Conservation (phyloP, 2,888 invertebrate genomes). For the Pseudolycoriella hygida region DNA sequence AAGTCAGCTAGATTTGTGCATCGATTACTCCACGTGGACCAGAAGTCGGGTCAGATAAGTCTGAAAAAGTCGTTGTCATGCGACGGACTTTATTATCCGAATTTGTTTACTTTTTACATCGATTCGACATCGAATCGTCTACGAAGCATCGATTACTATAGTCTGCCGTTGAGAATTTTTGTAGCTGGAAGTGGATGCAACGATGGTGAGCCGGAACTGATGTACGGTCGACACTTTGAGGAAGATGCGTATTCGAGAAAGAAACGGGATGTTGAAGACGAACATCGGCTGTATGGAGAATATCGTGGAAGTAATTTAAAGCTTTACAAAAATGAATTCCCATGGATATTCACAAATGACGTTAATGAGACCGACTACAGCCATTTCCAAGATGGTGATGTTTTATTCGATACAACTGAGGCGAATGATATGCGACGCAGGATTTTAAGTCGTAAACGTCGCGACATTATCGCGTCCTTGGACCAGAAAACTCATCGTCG, state of each 20-base stretch:
- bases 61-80: slow-evolving; percentile 54
- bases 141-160: slow-evolving; percentile 67
- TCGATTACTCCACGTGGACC: slow-evolving; percentile 56
- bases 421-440: slow-evolving; percentile 31
- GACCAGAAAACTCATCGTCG: slow-evolving; percentile 45
- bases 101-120: slow-evolving; percentile 69
- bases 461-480: slow-evolving; percentile 30
- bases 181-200: slow-evolving; percentile 47
- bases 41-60: slow-evolving; percentile 55
- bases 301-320: slow-evolving; percentile 13
- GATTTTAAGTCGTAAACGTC: slow-evolving; percentile 33
- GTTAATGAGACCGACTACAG: slow-evolving; percentile 14
- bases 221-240: slow-evolving; percentile 31
- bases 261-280: slow-evolving; percentile 17
- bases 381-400: slow-evolving; percentile 31
- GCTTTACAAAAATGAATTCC: slow-evolving; percentile 8
- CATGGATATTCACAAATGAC: slow-evolving; percentile 7
- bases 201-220: slow-evolving; percentile 38
- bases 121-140: slow-evolving; percentile 68
- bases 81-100: slow-evolving; percentile 66
- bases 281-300: slow-evolving; percentile 26
- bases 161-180: slow-evolving; percentile 56
- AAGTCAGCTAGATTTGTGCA: slow-evolving; percentile 70
- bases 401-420: slow-evolving; percentile 35
- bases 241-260: slow-evolving; percentile 39